Conservation (phyloP, 2,888 invertebrate species). For the Ganaspis brasiliensis region DNA sequence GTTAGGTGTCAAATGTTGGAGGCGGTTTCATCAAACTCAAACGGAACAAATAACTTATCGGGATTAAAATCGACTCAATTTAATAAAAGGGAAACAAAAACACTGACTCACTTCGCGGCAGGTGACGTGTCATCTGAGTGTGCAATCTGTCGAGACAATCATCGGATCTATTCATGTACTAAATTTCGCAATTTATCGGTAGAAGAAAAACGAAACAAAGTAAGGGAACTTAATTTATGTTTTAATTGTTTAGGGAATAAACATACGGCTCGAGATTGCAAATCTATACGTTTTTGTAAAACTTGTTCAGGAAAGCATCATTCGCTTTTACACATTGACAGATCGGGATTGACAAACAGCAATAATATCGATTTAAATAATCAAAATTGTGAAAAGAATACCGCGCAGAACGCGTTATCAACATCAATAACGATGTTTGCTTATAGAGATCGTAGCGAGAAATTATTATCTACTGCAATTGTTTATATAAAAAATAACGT, state of each 20-base stretch:
- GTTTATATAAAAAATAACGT: background rate
- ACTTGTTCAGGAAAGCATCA: background rate
- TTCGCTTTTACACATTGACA: background rate
- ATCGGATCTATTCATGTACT: background rate
- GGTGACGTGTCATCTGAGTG: background rate
- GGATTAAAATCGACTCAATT: too few species aligned
- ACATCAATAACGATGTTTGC: background rate
- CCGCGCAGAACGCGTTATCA: background rate
- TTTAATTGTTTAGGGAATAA: background rate
- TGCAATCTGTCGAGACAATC: background rate
- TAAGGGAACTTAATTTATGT: background rate
- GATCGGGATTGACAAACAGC: background rate
- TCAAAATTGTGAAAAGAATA: background rate
- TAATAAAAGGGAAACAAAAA: background rate
- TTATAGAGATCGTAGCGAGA: background rate
- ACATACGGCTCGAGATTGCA: background rate
- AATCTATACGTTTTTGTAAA: background rate
- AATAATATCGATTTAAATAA: background rate
- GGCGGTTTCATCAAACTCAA: background rate
- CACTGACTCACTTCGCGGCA: background rate
- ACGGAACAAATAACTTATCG: too few species aligned
- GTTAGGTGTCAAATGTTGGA: conserved; percentile 8
- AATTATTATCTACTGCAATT: background rate
- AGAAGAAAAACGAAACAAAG: background rate
- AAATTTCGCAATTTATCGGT: background rate